These are phyloP conservation scores for Calephelis perditalis DNA, from an alignment of 2,888 invertebrate genomes.

Conservation along the genomic window DNA sequence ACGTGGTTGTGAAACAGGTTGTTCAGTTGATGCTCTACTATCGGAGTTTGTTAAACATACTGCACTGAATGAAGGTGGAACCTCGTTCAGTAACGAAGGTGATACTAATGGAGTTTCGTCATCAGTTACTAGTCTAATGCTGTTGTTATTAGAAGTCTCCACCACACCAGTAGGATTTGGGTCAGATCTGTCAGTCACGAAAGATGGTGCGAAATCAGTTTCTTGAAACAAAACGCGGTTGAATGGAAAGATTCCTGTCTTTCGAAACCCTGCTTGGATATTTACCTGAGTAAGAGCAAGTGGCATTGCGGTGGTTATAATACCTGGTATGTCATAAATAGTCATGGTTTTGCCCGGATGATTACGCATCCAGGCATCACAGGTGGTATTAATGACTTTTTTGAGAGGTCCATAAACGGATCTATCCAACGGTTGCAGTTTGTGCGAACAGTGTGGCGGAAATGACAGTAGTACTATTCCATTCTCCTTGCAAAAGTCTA, in stretches of 20 bases:
- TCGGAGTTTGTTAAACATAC: too few species aligned
- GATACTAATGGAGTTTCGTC: too few species aligned
- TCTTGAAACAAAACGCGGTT: constrained; percentile 7
- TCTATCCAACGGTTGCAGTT: constrained; percentile 35
- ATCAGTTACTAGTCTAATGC: too few species aligned
- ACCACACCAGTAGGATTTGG: too few species aligned
- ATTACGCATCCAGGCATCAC: constrained; percentile 36
- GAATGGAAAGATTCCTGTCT: constrained; percentile 33
- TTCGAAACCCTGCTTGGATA: constrained; percentile 34
- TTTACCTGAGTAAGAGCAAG: constrained; percentile 32
- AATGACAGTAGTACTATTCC: constrained; percentile 31
- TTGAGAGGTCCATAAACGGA: constrained; percentile 31
- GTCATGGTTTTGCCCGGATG: constrained; percentile 37
- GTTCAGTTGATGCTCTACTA: too few species aligned
- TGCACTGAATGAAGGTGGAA: too few species aligned
- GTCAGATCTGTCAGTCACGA: not conserved
- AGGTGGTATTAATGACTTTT: constrained; percentile 31
- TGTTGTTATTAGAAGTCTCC: too few species aligned
- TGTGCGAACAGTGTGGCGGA: constrained; percentile 37
- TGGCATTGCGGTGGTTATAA: constrained; percentile 31
- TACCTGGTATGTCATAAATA: constrained; percentile 37
- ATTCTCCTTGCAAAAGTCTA: constrained; percentile 25
- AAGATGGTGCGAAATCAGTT: constrained; percentile 4
- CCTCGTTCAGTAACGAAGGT: too few species aligned
- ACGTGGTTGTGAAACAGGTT: too few species aligned